phyloP scores from a whole-genome alignment of 2,113 vertebrate species.

The Miniopterus natalensis region DNA sequence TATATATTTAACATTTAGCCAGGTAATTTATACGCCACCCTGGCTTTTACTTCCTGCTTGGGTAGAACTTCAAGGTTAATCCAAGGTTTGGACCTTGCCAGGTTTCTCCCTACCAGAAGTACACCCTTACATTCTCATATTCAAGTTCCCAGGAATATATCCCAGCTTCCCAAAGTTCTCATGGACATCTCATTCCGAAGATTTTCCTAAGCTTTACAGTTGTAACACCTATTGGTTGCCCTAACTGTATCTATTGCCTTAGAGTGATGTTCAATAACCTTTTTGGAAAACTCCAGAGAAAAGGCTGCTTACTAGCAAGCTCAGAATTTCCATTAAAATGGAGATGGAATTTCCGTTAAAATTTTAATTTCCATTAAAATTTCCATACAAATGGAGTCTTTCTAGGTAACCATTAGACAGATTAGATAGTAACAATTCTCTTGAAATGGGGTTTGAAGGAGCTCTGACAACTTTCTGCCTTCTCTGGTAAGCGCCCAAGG shows the following conservation, averaged over 20 bases:
- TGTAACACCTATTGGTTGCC: not conserved
- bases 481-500: not conserved
- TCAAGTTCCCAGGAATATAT: not conserved
- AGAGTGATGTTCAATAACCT: not conserved
- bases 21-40: not conserved
- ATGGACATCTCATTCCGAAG: not conserved
- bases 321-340: not conserved
- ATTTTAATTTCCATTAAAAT: not conserved
- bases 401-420: not conserved
- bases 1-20: not conserved
- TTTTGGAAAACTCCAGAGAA: not conserved
- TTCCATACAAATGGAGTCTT: not conserved
- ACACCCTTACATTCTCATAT: not conserved
- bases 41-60: not conserved
- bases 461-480: not conserved
- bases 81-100: not conserved
- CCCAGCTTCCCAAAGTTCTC: not conserved
- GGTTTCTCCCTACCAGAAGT: not conserved
- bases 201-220: not conserved
- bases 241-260: not conserved
- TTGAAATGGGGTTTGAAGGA: not conserved
- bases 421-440: not conserved
- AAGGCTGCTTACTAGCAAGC: not conserved
- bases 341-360: no score
- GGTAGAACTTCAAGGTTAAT: not conserved